A percentile compares a stretch with the other conserved stretches of the same genome.
These are phyloP conservation scores for Acanthurus leucopareius DNA, from an alignment of 2,797 vertebrate species.

Conservation along the genomic window DNA sequence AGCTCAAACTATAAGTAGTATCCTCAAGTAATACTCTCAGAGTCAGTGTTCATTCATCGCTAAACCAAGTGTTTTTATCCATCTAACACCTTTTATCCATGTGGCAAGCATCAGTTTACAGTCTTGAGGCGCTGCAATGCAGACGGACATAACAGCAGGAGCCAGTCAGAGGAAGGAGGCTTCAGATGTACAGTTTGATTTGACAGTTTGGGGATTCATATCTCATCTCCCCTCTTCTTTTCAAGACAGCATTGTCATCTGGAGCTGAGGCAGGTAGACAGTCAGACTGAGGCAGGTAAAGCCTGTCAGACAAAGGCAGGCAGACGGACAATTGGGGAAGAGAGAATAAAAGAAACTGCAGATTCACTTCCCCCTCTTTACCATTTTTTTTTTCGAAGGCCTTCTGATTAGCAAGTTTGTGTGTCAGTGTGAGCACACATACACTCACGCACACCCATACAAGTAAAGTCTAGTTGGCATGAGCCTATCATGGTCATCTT, in stretches of 20 bases:
- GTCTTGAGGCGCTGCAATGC: slow-evolving; percentile 36
- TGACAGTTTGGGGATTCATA: slow-evolving; percentile 32
- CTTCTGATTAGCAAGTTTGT: slow-evolving; percentile 62
- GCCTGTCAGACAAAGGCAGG: slow-evolving; percentile 33
- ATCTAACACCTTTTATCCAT: slow-evolving; percentile 22
- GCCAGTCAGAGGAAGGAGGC: slow-evolving; percentile 34
- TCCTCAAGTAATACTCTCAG: background rate
- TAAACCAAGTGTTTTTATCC: background rate
- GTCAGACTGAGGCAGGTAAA: slow-evolving; percentile 47
- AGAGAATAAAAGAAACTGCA: slow-evolving; percentile 65
- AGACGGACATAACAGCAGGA: slow-evolving; percentile 52
- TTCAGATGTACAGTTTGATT: slow-evolving; percentile 40
- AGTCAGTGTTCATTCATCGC: background rate
- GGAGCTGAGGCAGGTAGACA: slow-evolving; percentile 55
- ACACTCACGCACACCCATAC: background rate
- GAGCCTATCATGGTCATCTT: slow-evolving; percentile 45
- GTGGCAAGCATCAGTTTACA: slow-evolving; percentile 36
- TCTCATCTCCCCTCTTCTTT: slow-evolving; percentile 35
- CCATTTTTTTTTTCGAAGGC: slow-evolving; percentile 15
- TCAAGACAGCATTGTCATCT: slow-evolving; percentile 37
- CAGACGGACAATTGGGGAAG: slow-evolving; percentile 65
- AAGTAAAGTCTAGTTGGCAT: slow-evolving; percentile 53
- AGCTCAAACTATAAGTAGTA: background rate
- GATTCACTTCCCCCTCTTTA: slow-evolving; percentile 72
- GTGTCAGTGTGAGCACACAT: slow-evolving; percentile 6